Evolutionary conservation across 2,113 vertebrate genomes (phyloP), one percentile per base, ranked within the genome.

Genomic region (Podarcis muralis): DNA sequence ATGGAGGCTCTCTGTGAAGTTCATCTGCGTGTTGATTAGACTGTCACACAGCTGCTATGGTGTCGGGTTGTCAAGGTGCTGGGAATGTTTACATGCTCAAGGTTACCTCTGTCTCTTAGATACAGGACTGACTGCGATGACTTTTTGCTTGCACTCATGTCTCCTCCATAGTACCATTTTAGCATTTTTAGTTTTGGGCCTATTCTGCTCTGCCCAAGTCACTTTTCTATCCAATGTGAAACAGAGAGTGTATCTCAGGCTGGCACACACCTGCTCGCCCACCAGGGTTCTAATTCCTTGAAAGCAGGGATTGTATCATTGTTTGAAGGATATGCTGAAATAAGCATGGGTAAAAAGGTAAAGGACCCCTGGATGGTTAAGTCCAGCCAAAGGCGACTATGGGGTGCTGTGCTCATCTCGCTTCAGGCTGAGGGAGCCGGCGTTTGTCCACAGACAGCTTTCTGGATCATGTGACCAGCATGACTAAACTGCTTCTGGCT

Each of bases 1-100:
- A 37, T 12, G 7, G 72, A 84, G 16, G 23, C 40, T 27, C 37
- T 23, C 27, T 25, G 8, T 32, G 32, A 74, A 35, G 16, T 59
- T 30, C 0, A 0, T 82, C 59, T 71, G 8, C 18, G 62, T 83
- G 53, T 62, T 66, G 81, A 3, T 0, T 3, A 66, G 22, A 15
- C 13, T 0, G 0, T 80, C 66, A 11, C 7, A 66, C 35, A 81
- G 76, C 80, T 86, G 59, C 0, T 0, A 65, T 83, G 81, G 81
- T 23, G 13, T 0, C 0, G 66, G 81, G 72, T 85, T 85, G 81
- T 88, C 86, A 88, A 84, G 81, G 59, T 84, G 18, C 80, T 27
- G 1, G 76, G 15, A 0, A 0, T 72, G 79, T 6, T 11, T 66
- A 35, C 16, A 76, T 22, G 16, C 35, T 76, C 59, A 0, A 0